Percentiles rank a stretch among this genome's conserved stretches.
Conservation (phyloP, 2,888 invertebrate genomes). For the Rhamphomyia laevipes region DNA sequence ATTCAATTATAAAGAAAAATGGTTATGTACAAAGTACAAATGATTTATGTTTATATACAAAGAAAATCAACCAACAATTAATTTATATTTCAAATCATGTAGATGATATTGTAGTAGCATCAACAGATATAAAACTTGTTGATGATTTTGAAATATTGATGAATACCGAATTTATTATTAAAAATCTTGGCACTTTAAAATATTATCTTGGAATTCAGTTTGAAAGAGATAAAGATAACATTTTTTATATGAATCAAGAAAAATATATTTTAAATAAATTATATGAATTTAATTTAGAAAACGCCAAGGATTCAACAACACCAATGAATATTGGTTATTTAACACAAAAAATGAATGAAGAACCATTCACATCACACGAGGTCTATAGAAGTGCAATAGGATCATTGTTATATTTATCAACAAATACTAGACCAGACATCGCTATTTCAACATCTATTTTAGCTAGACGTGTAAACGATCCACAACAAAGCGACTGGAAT, state of each 20-base stretch:
- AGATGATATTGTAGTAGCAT: neutral
- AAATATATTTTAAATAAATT: conserved; percentile 3
- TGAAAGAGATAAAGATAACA: neutral
- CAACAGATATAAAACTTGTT: neutral
- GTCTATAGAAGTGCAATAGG: conserved; percentile 15
- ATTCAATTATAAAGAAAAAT: neutral
- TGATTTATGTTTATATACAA: neutral
- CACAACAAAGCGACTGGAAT: conserved; percentile 7
- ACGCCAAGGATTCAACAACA: conserved; percentile 3
- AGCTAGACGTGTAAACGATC: conserved; percentile 7
- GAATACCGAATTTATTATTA: neutral
- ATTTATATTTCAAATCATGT: neutral
- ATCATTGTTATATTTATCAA: conserved; percentile 15
- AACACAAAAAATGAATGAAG: neutral
- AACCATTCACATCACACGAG: conserved; percentile 1
- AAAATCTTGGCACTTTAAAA: neutral
- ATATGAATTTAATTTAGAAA: conserved; percentile 1
- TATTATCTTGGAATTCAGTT: neutral
- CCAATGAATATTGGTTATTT: conserved; percentile 6
- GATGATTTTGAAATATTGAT: neutral
- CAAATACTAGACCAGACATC: conserved; percentile 17
- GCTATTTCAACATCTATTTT: conserved; percentile 13
- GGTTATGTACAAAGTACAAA: neutral
- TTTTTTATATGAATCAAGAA: too few relatives aligned
- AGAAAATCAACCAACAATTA: neutral